phyloP scores from a whole-genome alignment of 2,888 invertebrate species.

The Villa cingulata region DNA sequence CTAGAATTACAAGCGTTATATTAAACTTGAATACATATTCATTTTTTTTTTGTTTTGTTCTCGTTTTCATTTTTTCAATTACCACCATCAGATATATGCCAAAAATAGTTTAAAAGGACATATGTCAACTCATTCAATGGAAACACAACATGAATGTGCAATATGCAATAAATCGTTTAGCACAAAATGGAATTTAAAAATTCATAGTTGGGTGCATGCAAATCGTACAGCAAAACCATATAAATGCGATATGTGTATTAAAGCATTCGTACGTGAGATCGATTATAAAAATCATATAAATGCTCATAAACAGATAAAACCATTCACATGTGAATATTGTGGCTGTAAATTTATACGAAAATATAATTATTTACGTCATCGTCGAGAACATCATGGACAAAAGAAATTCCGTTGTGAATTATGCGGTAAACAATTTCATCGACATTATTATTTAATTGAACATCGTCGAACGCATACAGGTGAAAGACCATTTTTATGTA shows the following conservation, averaged over 20 bases:
- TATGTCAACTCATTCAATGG: slow-evolving; percentile 62
- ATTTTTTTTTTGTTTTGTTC: no score
- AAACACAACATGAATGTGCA: slow-evolving; percentile 62
- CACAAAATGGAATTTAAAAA: slow-evolving; percentile 80
- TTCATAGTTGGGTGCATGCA: slow-evolving; percentile 81
- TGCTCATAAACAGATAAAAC: slow-evolving; percentile 68
- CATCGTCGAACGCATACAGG: slow-evolving; percentile 79
- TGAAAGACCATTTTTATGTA: slow-evolving; percentile 61
- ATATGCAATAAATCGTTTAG: slow-evolving; percentile 77
- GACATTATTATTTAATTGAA: slow-evolving; percentile 75
- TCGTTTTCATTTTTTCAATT: no score
- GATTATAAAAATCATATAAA: slow-evolving; percentile 76
- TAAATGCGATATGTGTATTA: slow-evolving; percentile 71
- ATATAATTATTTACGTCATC: slow-evolving; percentile 76
- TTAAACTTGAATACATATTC: no score
- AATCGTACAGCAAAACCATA: slow-evolving; percentile 70
- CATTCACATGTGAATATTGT: slow-evolving; percentile 77
- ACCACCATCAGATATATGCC: slow-evolving; percentile 45
- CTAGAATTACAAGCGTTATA: no score
- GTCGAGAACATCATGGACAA: slow-evolving; percentile 67
- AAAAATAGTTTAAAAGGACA: slow-evolving; percentile 68
- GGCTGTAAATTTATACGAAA: slow-evolving; percentile 80
- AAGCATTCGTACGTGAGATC: slow-evolving; percentile 68
- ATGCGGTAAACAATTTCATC: slow-evolving; percentile 73
- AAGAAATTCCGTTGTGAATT: slow-evolving; percentile 62